These are phyloP conservation scores for Meta bourneti DNA, from an alignment of 2,888 invertebrate genomes.

Conservation along the genomic window DNA sequence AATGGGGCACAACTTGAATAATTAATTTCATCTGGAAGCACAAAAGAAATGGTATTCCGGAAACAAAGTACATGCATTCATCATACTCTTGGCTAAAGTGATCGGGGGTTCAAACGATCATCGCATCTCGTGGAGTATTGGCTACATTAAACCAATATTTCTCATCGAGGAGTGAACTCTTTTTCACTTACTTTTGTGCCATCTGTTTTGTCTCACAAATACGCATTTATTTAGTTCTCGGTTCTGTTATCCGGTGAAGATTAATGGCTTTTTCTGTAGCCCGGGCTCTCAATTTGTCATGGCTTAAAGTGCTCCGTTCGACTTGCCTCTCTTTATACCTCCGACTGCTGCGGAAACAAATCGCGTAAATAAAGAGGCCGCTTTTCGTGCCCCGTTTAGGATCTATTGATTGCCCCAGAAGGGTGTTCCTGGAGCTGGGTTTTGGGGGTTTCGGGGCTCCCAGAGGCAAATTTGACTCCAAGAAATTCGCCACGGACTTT, in stretches of 20 bases:
- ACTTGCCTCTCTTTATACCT: conserved; percentile 19
- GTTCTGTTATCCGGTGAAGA: conserved; percentile 3
- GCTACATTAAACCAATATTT: conserved; percentile 59
- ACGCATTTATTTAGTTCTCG: conserved; percentile 49
- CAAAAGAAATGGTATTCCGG: neutral
- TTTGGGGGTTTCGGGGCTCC: too few relatives aligned
- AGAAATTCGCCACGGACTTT: too few relatives aligned
- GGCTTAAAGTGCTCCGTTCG: conserved; percentile 37
- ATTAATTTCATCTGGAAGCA: too few relatives aligned
- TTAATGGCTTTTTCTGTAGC: conserved; percentile 56
- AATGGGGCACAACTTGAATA: too few relatives aligned
- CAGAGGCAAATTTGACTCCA: too few relatives aligned
- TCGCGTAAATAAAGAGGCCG: neutral
- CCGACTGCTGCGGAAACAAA: neutral
- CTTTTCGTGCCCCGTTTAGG: neutral
- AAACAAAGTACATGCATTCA: conserved; percentile 23
- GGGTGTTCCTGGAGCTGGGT: neutral
- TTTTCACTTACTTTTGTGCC: conserved; percentile 56
- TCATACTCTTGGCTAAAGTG: conserved; percentile 26
- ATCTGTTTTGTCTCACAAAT: conserved; percentile 64
- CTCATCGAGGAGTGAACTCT: conserved; percentile 25
- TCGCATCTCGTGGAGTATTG: conserved; percentile 5
- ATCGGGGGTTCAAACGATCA: conserved; percentile 27
- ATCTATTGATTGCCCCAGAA: neutral
- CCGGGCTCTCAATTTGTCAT: conserved; percentile 47